Evolutionary conservation across 2,113 vertebrate species (phyloP), one percentile per base, ranked within the genome.

Genomic region (Nesoenas mayeri): DNA sequence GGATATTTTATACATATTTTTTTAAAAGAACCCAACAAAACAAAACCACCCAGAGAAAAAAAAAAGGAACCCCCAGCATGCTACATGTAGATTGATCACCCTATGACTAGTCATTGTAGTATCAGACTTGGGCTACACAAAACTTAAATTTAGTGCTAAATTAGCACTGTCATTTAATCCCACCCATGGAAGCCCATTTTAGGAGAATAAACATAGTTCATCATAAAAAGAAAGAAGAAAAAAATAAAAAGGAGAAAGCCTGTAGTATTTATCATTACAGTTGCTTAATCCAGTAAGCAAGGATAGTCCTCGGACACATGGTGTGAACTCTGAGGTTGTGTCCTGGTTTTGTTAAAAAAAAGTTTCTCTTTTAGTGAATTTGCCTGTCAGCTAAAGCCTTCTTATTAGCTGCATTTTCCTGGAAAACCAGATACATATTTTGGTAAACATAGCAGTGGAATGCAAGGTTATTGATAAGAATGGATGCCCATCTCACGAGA

Each of bases 91-190:
- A 36, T 10, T 36, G 13, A 36, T 12, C 3, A 54, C 7, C 1
- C 5, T 36, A 10, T 15, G 47, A 40, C 1, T 3, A 64, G 10
- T 47, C 16, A 42, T 16, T 53, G 24, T 48, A 38, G 2, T 40
- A 36, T 28, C 18, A 81, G 18, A 31, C 4, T 60, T 1, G 2
- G 20, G 26, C 2, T 8, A 7, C 0, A 0, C 3, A 70, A 83
- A 70, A 22, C 3, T 36, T 80, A 8, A 4, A 12, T 78, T 69
- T 47, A 53, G 21, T 50, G 9, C 3, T 54, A 7, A 21, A 18
- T 72, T 75, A 79, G 5, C 42, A 36, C 9, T 64, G 28, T 44
- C 22, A 72, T 18, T 85, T 67, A 67, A 65, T 53, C 19, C 17
- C 6, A 36, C 7, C 25, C 24, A 38, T 1, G 1, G 84, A 66